A percentile compares a stretch with the other conserved stretches of the same genome.
phyloP scores from a whole-genome alignment of 2,113 vertebrate species.

The Cavia porcellus region DNA sequence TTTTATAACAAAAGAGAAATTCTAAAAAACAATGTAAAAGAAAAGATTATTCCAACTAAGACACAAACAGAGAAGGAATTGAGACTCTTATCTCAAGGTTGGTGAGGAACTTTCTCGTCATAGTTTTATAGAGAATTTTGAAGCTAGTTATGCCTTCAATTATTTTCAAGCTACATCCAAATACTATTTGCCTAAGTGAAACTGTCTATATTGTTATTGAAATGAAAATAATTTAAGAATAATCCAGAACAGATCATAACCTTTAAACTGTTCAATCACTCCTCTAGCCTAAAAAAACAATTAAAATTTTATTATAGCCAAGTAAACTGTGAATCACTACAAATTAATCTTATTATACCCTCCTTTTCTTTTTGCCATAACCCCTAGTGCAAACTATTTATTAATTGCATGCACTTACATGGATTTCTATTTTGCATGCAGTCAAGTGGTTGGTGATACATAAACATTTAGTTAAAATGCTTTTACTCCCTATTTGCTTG shows the following conservation, averaged over 20 bases:
- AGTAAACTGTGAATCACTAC: background rate
- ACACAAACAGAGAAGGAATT: background rate
- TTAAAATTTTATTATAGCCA: background rate
- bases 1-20: background rate
- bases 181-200: background rate
- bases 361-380: background rate
- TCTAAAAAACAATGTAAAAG: background rate
- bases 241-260: background rate
- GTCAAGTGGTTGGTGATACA: background rate
- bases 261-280: background rate
- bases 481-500: background rate
- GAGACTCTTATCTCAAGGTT: background rate
- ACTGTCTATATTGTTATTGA: background rate
- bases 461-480: background rate
- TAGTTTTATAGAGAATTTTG: background rate
- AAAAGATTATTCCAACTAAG: background rate
- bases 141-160: background rate
- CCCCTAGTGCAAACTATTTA: background rate
- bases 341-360: background rate
- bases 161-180: constrained; percentile 12
- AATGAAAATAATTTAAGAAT: background rate
- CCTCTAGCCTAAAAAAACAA: background rate
- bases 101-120: background rate
- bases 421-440: background rate
- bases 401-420: background rate